Base-by-base conservation (phyloP, 2,797 vertebrate species). In the Glossophaga mutica region DNA sequence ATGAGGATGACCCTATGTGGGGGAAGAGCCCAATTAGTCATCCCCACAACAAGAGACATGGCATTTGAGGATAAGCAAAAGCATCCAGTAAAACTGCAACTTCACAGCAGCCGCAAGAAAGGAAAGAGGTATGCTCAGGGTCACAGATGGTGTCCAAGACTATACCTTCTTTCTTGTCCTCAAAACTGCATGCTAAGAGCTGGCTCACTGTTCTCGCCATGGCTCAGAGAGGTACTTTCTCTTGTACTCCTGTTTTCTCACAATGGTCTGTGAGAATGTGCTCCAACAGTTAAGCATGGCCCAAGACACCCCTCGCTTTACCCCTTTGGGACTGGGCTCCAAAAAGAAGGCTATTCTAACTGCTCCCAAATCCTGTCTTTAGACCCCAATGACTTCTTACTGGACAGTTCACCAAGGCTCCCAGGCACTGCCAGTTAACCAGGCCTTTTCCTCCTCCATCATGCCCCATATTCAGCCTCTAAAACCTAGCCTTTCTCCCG, bases 1-100 rank as follows among this genome's bases (percentile, higher is more conserved):
- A 99, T 99, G 99, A 99, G 99, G 99, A 99, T 99, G 99, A 99
- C 99, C 99, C 99, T 99, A 85, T 0, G 11, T 62, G 37, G 87
- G 88, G 6, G 55, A 48, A 82, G 65, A 85, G 16, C n/a, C 10
- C 68, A 2, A 3, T 52, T 8, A 82, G 73, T 73, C 29, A 52
- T 3, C 32, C 46, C 34, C 39, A 44, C 44, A 24, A 44, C 48
- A 74, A 22, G 21, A 7, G 68, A 62, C 1, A 6, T 0, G 55
- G 67, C 0, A 0, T 9, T 4, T 37, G 9, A 24, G 3, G 29
- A 55, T 0, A 55, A 16, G 16, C 22, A 57, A 42, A 68, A 18
- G 62, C 29, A 12, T 42, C 70, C 6, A 12, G 34, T 18, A 39
- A 55, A 78, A 57, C 0, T 1, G 3, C 15, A 42, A 26, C 52